Evolutionary conservation across 2,797 vertebrate genomes (phyloP), one percentile per base, ranked within the genome.

Genomic region (Neoniphon sammara): DNA sequence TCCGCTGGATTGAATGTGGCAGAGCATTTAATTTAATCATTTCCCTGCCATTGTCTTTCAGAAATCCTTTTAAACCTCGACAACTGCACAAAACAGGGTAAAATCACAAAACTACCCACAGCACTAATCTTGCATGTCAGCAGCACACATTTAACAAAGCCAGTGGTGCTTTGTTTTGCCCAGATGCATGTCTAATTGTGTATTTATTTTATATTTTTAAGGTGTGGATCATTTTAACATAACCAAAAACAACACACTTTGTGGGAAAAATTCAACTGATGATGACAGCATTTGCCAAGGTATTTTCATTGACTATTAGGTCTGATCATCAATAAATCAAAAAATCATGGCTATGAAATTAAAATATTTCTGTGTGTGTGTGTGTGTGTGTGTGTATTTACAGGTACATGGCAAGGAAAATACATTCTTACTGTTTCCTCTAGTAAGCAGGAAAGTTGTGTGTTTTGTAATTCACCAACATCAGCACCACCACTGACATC

Each of bases 191-290:
- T 62, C 4, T 74, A 53, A 55, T 14, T 30, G 34, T 62, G 10
- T 73, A 0, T 25, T 49, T 12, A 27, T 27, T 72, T 75, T 59
- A 65, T 68, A 21, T 70, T 2, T 83, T 75, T n/a, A 73, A 85
- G 79, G 0, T 31, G 0, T 0, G 0, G 4, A 0, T 1, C 31
- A 7, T 21, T 1, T 57, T 12, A n/a, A 8, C 44, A 11, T 82
- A 12, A 66, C 5, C 7, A 0, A 34, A 11, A 11, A 18, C 0
- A 0, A 0, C 11, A 2, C 0, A 11, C 9, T 21, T 2, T 62
- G 39, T 36, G 1, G 0, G 20, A 0, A 5, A 0, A 0, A 0
- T 3, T 0, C 0, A 14, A 0, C 0, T 1, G 18, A 20, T 6
- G 0, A 27, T 36, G 0, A 2, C 7, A 0, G 36, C 0, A 0